phyloP scores from a whole-genome alignment of 2,888 invertebrate genomes.

The Halocaridina rubra region DNA sequence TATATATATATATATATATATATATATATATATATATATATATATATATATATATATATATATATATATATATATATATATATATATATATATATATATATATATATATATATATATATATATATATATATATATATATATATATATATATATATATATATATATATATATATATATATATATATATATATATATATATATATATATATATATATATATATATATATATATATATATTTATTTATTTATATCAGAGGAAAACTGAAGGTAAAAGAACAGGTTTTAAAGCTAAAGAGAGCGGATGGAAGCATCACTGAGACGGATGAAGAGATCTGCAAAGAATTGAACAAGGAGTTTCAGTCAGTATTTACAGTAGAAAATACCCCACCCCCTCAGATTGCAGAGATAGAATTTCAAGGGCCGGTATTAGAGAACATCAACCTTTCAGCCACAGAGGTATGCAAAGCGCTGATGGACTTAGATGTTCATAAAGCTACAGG shows the following conservation, averaged over 20 bases:
- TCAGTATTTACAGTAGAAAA: no score
- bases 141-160: neutral
- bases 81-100: neutral
- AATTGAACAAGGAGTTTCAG: no score
- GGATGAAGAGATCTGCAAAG: no score
- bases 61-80: neutral
- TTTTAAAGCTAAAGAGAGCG: no score
- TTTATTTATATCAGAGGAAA: neutral
- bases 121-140: neutral
- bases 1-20: neutral
- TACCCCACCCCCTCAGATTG: no score
- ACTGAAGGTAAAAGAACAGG: neutral
- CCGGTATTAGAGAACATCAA: no score
- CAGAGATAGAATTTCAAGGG: no score
- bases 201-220: neutral
- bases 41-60: neutral
- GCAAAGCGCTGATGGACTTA: no score
- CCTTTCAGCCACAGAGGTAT: no score
- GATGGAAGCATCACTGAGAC: no score
- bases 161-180: neutral
- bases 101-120: neutral
- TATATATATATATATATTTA: neutral
- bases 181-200: neutral
- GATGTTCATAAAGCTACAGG: no score
- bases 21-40: neutral